Evolutionary conservation across 2,113 vertebrate species (phyloP).

Genomic region (Tetrax tetrax): DNA sequence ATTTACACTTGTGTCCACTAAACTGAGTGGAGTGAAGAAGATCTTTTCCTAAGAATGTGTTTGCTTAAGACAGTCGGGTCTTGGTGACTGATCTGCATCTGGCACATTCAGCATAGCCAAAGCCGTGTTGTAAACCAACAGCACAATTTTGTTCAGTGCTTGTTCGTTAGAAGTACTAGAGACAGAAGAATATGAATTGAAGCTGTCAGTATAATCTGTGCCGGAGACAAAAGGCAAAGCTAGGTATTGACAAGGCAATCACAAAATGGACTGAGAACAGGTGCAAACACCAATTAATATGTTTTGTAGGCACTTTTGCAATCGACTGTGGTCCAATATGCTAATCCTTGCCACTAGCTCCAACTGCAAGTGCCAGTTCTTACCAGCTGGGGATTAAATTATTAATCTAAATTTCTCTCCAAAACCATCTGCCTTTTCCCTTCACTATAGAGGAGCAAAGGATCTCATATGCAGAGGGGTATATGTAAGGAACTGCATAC

Average conservation of each 20-base stretch:
- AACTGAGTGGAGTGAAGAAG: not conserved
- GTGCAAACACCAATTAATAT: not conserved
- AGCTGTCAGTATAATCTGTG: not conserved
- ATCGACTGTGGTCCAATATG: fast-evolving
- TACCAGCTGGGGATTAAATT: not conserved
- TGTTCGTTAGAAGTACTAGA: not conserved
- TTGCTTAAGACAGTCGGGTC: not conserved
- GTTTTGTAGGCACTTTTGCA: not conserved
- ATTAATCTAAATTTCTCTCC: not conserved
- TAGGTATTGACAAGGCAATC: not conserved
- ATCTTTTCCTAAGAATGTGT: not conserved
- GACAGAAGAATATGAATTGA: not conserved
- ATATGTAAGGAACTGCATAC: not conserved
- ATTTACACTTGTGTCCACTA: not conserved
- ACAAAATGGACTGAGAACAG: not conserved
- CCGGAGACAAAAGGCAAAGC: not conserved
- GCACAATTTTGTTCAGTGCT: not conserved
- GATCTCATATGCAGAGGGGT: not conserved
- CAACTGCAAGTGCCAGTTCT: not conserved
- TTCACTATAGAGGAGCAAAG: not conserved
- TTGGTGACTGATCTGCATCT: not conserved
- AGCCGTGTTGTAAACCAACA: not conserved
- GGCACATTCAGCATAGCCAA: not conserved
- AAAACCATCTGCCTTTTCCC: not conserved
- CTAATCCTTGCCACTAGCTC: not conserved